phyloP scores from a whole-genome alignment of 1,140 invertebrate species.

The Wasmannia auropunctata region DNA sequence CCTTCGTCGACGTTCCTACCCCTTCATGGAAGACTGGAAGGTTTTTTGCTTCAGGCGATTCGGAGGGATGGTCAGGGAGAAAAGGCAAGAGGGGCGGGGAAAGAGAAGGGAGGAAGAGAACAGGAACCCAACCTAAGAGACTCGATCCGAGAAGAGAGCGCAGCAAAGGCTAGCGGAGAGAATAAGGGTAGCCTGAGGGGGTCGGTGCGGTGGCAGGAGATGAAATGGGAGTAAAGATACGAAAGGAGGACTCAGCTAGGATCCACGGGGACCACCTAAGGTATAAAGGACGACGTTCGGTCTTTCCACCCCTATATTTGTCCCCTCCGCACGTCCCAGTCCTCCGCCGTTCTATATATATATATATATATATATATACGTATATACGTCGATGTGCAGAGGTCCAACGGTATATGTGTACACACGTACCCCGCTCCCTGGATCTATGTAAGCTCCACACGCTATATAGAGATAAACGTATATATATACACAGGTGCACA shows the following conservation, averaged over 20 bases:
- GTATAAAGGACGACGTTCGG: slow-evolving; percentile 82
- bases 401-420: background rate
- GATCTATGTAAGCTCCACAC: slow-evolving; percentile 22
- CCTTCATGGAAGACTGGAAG: slow-evolving; percentile 76
- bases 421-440: background rate
- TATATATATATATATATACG: slow-evolving; percentile 11
- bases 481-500: slow-evolving; percentile 8
- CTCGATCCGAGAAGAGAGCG: slow-evolving; percentile 75
- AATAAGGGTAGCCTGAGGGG: slow-evolving; percentile 78
- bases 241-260: slow-evolving; percentile 81
- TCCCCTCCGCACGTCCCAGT: slow-evolving; percentile 60
- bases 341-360: slow-evolving; percentile 23
- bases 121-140: slow-evolving; percentile 83
- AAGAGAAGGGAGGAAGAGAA: slow-evolving; percentile 25
- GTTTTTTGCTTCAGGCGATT: slow-evolving; percentile 81
- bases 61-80: slow-evolving; percentile 67
- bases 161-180: slow-evolving; percentile 79
- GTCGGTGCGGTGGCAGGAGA: slow-evolving; percentile 64
- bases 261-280: slow-evolving; percentile 82
- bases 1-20: slow-evolving; percentile 60
- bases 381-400: slow-evolving; percentile 1
- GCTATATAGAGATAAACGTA: slow-evolving; percentile 43
- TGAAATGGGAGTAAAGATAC: slow-evolving; percentile 78
- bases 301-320: slow-evolving; percentile 76
- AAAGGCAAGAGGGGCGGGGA: slow-evolving; percentile 43